Percentiles rank a stretch among this genome's conserved stretches.
phyloP scores from a whole-genome alignment of 1,140 invertebrate genomes.

The Phymorhynchus buccinoides region DNA sequence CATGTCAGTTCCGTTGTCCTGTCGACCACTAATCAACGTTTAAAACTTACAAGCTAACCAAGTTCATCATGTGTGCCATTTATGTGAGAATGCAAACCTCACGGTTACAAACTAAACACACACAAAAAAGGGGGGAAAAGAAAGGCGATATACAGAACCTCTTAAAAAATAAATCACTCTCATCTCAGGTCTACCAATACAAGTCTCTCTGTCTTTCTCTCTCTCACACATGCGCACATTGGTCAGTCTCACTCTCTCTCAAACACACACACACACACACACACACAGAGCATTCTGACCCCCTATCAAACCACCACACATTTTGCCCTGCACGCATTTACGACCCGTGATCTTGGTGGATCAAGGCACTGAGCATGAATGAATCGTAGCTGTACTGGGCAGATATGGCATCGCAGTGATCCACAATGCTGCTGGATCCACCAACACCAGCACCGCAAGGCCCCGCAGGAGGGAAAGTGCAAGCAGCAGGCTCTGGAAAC shows the following conservation, averaged over 20 bases:
- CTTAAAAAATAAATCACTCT: neutral
- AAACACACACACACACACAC: neutral
- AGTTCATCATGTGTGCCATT: neutral
- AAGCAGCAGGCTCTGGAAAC: neutral
- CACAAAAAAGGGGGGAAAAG: neutral
- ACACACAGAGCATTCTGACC: neutral
- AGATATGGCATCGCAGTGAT: neutral
- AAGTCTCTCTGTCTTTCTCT: too few species aligned
- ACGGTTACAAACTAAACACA: too few species aligned
- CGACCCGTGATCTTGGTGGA: neutral
- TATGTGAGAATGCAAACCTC: neutral
- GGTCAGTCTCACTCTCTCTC: too few species aligned
- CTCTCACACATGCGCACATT: too few species aligned
- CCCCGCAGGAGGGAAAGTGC: neutral
- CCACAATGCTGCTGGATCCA: neutral
- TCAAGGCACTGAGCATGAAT: neutral
- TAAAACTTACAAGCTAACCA: neutral
- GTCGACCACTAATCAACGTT: neutral
- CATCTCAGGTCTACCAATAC: too few species aligned
- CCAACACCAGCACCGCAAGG: neutral
- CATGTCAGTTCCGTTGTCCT: neutral
- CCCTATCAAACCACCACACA: neutral
- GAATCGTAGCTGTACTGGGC: neutral
- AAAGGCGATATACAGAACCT: neutral
- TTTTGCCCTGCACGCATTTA: neutral